These are phyloP conservation scores for Onychostoma macrolepis DNA, from an alignment of 2,113 vertebrate genomes.

Conservation along the genomic window DNA sequence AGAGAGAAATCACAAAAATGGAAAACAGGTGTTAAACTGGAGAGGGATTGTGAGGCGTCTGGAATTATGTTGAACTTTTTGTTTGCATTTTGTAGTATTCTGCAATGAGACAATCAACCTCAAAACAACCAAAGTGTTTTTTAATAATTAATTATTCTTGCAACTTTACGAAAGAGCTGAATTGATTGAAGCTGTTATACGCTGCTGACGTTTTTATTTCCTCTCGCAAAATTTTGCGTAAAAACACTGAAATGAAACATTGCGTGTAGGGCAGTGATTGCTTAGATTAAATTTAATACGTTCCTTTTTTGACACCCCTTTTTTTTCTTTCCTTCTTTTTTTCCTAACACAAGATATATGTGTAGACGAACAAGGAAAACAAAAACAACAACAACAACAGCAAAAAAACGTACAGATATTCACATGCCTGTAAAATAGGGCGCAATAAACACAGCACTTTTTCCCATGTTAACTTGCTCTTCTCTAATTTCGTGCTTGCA, in stretches of 20 bases:
- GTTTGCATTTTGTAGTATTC: not conserved
- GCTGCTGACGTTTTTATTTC: not conserved
- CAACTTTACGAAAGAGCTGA: not conserved
- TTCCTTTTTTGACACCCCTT: not conserved
- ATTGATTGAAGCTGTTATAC: not conserved
- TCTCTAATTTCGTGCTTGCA: not conserved
- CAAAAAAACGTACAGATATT: not conserved
- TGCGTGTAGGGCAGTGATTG: not conserved
- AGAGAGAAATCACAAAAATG: constrained; percentile 33
- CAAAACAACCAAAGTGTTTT: not conserved
- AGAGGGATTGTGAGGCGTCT: constrained; percentile 14
- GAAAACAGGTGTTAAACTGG: constrained; percentile 26
- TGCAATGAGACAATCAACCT: not conserved
- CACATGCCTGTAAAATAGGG: not conserved
- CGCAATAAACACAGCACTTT: not conserved
- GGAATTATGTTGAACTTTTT: not conserved
- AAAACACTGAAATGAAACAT: not conserved
- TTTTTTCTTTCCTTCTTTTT: not conserved
- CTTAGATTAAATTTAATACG: not conserved
- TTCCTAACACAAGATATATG: not conserved
- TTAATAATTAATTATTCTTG: not conserved
- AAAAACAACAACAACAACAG: too few relatives aligned
- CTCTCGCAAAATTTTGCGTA: not conserved
- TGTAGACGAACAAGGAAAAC: not conserved
- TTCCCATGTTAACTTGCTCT: not conserved